Percentiles rank a stretch among this genome's conserved stretches.
These are phyloP conservation scores for Pelecanoides urinatrix DNA, from an alignment of 2,113 vertebrate species.

Conservation along the genomic window DNA sequence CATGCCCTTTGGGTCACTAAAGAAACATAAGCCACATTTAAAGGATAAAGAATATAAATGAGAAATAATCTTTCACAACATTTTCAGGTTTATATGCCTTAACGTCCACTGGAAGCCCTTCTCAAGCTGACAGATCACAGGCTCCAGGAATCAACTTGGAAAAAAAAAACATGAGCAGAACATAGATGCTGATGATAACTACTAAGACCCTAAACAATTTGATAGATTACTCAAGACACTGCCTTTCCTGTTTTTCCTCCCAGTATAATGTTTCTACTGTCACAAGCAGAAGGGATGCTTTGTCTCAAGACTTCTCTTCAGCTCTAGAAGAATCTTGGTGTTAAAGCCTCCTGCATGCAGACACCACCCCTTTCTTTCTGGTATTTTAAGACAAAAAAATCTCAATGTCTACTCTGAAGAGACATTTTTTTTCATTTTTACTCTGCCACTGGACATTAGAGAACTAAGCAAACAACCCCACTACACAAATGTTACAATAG, in stretches of 20 bases:
- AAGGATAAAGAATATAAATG: background rate
- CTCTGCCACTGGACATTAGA: background rate
- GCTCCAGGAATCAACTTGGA: background rate
- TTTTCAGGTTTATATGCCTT: background rate
- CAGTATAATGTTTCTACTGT: background rate
- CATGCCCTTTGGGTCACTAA: background rate
- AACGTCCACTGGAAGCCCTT: background rate
- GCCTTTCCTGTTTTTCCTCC: background rate
- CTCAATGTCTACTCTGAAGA: background rate
- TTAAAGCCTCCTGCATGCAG: background rate
- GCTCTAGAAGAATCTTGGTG: background rate
- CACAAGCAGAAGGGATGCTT: background rate
- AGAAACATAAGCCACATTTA: background rate
- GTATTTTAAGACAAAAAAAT: background rate
- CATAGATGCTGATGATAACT: background rate
- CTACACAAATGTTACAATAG: background rate
- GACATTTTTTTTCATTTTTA: background rate
- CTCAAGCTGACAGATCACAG: background rate
- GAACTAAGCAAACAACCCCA: background rate
- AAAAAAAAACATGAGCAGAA: background rate
- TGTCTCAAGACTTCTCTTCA: background rate
- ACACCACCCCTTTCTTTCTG: background rate
- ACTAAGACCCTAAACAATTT: background rate
- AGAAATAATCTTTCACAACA: background rate
- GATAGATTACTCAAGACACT: background rate